phyloP scores from a whole-genome alignment of 2,888 invertebrate species.

The Cephus pygmeus region DNA sequence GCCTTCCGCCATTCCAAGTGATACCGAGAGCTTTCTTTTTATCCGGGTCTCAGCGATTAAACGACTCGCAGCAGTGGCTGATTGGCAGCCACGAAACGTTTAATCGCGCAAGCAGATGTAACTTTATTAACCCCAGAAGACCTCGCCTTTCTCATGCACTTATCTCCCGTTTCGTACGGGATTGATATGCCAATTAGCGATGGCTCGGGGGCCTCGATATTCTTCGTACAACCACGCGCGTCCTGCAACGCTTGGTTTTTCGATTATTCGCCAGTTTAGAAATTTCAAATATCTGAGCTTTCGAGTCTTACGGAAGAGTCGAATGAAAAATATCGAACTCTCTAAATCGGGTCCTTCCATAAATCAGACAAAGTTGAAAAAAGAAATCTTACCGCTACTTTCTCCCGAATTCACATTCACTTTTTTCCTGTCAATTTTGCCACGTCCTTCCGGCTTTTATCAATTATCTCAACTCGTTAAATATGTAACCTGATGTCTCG shows the following conservation, averaged over 20 bases:
- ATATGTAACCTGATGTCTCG: background rate
- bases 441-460: background rate
- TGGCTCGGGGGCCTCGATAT: background rate
- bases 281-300: too few species aligned
- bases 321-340: too few species aligned
- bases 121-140: conserved; percentile 17
- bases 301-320: too few species aligned
- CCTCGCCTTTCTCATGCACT: conserved; percentile 20
- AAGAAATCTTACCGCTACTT: background rate
- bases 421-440: background rate
- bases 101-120: conserved; percentile 25
- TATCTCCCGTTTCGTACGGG: conserved; percentile 44
- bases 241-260: background rate
- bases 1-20: background rate
- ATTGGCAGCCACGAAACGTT: conserved; percentile 17
- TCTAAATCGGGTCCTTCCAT: too few species aligned
- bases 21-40: background rate
- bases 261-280: background rate
- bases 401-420: background rate
- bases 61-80: background rate
- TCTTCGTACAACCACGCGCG: background rate
- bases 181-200: conserved; percentile 56
- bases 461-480: background rate
- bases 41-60: background rate
- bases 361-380: background rate